Evolutionary conservation across 2,113 vertebrate genomes (phyloP), one percentile per base, ranked within the genome.

Genomic region (Epinephelus lanceolatus): DNA sequence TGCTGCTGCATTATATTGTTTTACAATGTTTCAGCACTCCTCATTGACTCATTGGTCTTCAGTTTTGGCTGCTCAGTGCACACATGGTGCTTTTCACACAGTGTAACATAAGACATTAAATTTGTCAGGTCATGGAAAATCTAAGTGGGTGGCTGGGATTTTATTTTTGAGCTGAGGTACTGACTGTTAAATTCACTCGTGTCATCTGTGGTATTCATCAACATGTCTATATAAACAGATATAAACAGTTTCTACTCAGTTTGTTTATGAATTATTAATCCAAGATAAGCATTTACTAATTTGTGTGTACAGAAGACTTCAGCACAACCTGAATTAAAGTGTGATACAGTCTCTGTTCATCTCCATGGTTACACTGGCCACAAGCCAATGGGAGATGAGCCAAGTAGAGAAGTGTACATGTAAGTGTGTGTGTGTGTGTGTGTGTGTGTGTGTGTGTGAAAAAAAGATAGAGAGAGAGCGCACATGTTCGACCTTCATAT

Each of bases 301-400:
- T 60, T 25, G 2, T 47, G 11, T 53, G 10, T 53, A 17, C 4
- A n/a, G 19, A 78, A 18, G 12, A 25, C 18, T 53, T 69, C 5
- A 40, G 3, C 33, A 56, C 37, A 65, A 72, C 19, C 51, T 40
- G 27, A 47, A 55, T n/a, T 19, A 42, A 78, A 45, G 33, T 37
- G 23, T 37, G 33, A 78, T 61, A 72, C 61, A 49, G 17, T 40
- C 37, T 37, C n/a, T 65, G 40, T 70, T 45, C 4, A 73, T 84
- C 72, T 47, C 73, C 73, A 71, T 75, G 73, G 69, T 49, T 84
- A 75, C 69, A 65, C 14, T 74, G 23, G n/a, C 52, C 53, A 65
- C 6, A 13, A 30, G 57, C 67, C 56, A 82, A 83, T 53, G 8
- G 51, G 61, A 79, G 19, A 56, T n/a, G n/a, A 76, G 59, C 33